Evolutionary conservation across 2,888 invertebrate species (phyloP), one percentile per base, ranked within the genome.

Genomic region (Polyommatus iphigenia): DNA sequence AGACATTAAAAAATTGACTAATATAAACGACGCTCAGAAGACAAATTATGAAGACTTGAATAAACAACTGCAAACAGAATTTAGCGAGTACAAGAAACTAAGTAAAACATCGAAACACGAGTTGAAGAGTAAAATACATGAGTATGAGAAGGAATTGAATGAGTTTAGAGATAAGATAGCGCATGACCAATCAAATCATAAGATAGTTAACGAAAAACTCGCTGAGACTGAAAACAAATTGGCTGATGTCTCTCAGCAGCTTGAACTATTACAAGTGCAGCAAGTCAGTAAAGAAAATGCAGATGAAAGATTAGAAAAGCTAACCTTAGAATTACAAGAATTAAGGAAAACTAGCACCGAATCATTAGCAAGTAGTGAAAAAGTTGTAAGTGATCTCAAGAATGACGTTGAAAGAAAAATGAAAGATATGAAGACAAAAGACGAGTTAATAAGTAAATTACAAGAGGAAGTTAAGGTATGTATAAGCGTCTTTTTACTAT

Each of bases 71-170:
- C 91, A 93, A 83, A 78, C 83, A 13, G 90, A 92, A 78, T 91
- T 88, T 81, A 93, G 94, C 78, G 91, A 93, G 83, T 89, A 89
- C 76, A 94, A 91, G 82, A 91, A 88, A 79, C 91, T 94, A 80
- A 90, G 87, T 79, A 95, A 95, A 85, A 89, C 89, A 78, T 90
- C 94, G 57, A 93, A 93, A 82, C 91, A 92, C 77, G 95, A 95
- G 71, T 85, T 96, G 2, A 89, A 93, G 82, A 86, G 90, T 32
- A 95, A 95, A 84, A 85, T 97, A 79, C 95, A 95, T 80, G 96
- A 90, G 29, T 90, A 90, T 78, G 91, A 94, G 80, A 91, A 90
- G 82, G 87, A 90, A 83, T 84, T 91, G 79, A 85, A 88, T 80
- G 89, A 89, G 79, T 89, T 91, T 75, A 93, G 89, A 85, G 89